Base-by-base conservation (phyloP, 2,888 invertebrate genomes). In the Octonoba sinensis region DNA sequence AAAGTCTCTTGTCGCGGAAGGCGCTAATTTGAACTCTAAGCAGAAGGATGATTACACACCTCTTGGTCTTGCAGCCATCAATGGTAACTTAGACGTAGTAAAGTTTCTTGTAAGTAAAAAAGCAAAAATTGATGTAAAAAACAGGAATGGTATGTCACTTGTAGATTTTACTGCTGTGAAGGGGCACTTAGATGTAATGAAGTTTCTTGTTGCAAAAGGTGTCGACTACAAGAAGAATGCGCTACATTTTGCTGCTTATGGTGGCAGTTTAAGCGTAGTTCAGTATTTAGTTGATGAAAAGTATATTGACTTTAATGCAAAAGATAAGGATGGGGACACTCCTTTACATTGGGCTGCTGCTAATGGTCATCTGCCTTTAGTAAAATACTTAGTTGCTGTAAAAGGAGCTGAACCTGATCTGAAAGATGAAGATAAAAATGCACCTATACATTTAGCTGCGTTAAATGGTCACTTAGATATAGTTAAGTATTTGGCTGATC, bases 1-100 rank as follows among this genome's bases (percentile, higher is more conserved):
- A 54, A 54, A 54, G 18, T 54, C n/a, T 18, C 54, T 64, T 1
- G 6, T 64, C n/a, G 64, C 27, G n/a, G 44, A 44, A 44, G 64
- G 44, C 2, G 46, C 64, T 16, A 36, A 64, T 36, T 18, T 64
- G 1, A 12, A 36, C 2, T n/a, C 64, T 44, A 44, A 44, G 44
- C 24, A 27, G 12, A 36, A 27, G 44, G 64, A 64, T 8, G 64
- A 44, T 64, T 36, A 54, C 54, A 64, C 64, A 6, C 36, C 36
- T 36, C 36, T 64, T 44, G 18, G n/a, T 36, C 18, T 44, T 13
- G 64, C 64, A 44, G 44, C 44, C 6, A 64, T 44, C 13, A 36
- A 64, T n/a, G 44, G 64, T 36, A 36, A 64, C 44, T 16, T 12
- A 44, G 44, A 44, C 16, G 64, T 44, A 16, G 46, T 36, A n/a